These are phyloP conservation scores for Drosophila bunnanda DNA, from an alignment of 2,888 invertebrate species.

Conservation along the genomic window DNA sequence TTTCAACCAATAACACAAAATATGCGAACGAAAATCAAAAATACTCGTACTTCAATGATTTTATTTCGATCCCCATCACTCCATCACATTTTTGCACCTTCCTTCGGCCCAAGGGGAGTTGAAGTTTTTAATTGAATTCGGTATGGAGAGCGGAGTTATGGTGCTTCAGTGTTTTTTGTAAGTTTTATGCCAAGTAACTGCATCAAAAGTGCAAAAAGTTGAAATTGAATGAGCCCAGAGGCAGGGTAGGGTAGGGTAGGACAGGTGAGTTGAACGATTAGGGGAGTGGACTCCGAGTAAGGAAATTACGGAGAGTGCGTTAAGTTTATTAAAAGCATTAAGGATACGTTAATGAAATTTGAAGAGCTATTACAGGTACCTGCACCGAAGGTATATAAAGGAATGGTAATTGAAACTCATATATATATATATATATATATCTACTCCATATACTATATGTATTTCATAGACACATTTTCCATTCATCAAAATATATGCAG, in stretches of 20 bases:
- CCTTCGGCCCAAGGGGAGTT: conserved; percentile 5
- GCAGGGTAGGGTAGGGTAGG: conserved; percentile 5
- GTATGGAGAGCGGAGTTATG: conserved; percentile 30
- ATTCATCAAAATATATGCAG: neutral
- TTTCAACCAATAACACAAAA: conserved; percentile 47
- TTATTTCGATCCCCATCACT: conserved; percentile 16
- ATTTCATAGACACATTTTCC: neutral
- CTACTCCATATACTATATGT: neutral
- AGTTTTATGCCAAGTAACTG: conserved; percentile 50
- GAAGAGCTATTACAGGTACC: neutral
- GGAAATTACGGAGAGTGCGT: conserved; percentile 29
- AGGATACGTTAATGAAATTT: conserved; percentile 1
- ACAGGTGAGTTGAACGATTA: conserved; percentile 14
- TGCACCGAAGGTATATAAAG: no score
- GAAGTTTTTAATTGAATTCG: conserved; percentile 62
- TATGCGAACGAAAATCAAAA: conserved; percentile 46
- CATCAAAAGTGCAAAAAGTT: conserved; percentile 48
- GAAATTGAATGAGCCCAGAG: conserved; percentile 27
- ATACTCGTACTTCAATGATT: conserved; percentile 52
- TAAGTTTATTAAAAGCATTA: conserved; percentile 7
- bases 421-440: neutral
- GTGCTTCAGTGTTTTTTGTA: conserved; percentile 29
- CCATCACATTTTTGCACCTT: neutral
- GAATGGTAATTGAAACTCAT: neutral
- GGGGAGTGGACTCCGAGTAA: conserved; percentile 23